These are phyloP conservation scores for Mythimna lalbum DNA, from an alignment of 2,888 invertebrate species.

Conservation along the genomic window DNA sequence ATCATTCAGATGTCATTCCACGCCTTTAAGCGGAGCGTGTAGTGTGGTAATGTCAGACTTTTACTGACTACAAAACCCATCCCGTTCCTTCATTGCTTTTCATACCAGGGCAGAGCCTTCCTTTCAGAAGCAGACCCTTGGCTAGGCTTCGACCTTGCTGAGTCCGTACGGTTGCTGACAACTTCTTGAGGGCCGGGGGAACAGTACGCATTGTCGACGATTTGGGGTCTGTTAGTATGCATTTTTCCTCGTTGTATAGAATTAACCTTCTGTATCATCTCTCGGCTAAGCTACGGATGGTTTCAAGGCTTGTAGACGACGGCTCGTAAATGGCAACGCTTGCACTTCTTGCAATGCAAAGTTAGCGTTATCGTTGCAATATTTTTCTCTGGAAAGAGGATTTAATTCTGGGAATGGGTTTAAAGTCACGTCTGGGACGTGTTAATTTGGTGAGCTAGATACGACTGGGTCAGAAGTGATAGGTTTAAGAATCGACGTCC, in stretches of 20 bases:
- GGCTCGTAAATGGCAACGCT: conserved; percentile 56
- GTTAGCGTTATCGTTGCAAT: conserved; percentile 44
- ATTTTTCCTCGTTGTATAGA: background rate
- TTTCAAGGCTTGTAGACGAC: conserved; percentile 47
- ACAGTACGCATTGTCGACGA: no score
- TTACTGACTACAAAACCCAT: no score
- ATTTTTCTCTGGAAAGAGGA: conserved; percentile 36
- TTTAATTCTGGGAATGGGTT: conserved; percentile 28
- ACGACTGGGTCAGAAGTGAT: background rate
- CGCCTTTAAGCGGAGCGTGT: no score
- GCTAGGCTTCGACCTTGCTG: no score
- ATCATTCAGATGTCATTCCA: no score
- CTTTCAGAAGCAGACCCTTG: no score
- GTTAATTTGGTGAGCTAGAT: conserved; percentile 14
- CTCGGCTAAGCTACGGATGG: conserved; percentile 20
- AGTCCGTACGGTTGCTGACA: no score
- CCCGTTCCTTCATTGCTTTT: no score
- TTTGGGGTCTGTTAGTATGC: no score
- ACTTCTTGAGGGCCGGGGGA: no score
- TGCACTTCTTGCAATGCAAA: conserved; percentile 54
- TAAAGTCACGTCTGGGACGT: conserved; percentile 18
- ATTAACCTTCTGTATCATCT: conserved; percentile 10
- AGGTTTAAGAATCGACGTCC: background rate
- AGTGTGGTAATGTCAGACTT: no score
- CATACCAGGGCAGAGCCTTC: no score